Percentiles rank a stretch among this genome's conserved stretches.
phyloP scores from a whole-genome alignment of 2,113 vertebrate genomes.

The Triplophysa tibetana region DNA sequence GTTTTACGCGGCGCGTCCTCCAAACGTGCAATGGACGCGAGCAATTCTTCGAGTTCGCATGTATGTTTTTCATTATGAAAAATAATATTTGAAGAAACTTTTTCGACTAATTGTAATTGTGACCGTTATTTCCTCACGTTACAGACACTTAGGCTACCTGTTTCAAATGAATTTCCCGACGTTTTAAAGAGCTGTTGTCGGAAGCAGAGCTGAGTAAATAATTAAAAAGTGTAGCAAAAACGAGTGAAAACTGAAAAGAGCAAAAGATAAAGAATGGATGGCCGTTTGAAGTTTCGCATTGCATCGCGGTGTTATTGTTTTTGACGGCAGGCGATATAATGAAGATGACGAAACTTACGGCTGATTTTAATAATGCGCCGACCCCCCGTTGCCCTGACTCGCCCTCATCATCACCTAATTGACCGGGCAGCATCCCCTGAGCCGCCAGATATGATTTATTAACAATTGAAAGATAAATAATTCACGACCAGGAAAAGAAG shows the following conservation, averaged over 20 bases:
- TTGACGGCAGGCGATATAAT: slow-evolving; percentile 84
- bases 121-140: too few species aligned
- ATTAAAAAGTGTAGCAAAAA: slow-evolving; percentile 21
- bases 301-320: slow-evolving; percentile 86
- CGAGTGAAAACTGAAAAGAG: too few species aligned
- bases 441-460: slow-evolving; percentile 98
- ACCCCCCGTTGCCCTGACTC: slow-evolving; percentile 81
- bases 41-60: too few species aligned
- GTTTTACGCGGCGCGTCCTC: too few species aligned
- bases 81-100: too few species aligned
- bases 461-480: slow-evolving; percentile 99
- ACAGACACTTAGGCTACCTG: too few species aligned
- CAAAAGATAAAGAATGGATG: slow-evolving; percentile 55
- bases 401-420: slow-evolving; percentile 90
- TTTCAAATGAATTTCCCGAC: too few species aligned
- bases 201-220: background rate
- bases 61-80: too few species aligned
- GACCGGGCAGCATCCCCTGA: slow-evolving; percentile 86
- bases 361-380: slow-evolving; percentile 78
- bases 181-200: too few species aligned
- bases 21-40: too few species aligned
- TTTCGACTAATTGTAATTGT: too few species aligned
- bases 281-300: slow-evolving; percentile 90
- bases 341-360: slow-evolving; percentile 84
- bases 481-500: slow-evolving; percentile 86